Base-by-base conservation (phyloP, 1,140 invertebrate genomes). In the Drosophila virilis region DNA sequence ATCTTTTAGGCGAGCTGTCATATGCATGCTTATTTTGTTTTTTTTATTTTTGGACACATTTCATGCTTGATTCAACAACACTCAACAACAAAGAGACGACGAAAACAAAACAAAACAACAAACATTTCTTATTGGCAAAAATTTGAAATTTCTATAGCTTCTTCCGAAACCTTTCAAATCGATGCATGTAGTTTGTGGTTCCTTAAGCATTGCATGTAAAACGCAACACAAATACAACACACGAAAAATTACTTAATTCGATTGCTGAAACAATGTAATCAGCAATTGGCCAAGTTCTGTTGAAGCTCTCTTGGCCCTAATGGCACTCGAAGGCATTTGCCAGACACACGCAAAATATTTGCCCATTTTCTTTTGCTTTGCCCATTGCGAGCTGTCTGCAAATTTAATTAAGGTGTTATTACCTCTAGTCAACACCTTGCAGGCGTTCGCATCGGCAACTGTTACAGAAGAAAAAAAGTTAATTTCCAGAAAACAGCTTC, bases 331-430 rank as follows among this genome's bases (percentile, higher is more conserved):
- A 83, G 67, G 60, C 66, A 72, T 66, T 68, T 64, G 74, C 48
- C 64, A 69, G 65, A 59, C 33, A 50, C 80, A 80, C 84, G 84
- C 77, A 89, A 78, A 84, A 74, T 52, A 61, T 43, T 15, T 58
- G 22, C 22, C 22, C n/a, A 37, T 55, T 58, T 58, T 45, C 3
- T 59, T 45, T 55, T 43, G 42, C 32, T 28, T 22, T 8, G n/a
- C 15, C 7, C 6, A n/a, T 17, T 22, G 35, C 48, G 28, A 60
- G 64, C 43, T 62, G 70, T 64, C 79, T 86, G 84, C 52, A 84
- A 89, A 88, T 88, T 88, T 88, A 89, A 88, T 88, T 88, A 88
- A 84, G 77, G 80, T 69, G 80, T 73, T 72, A 50, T 77, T 88
- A 80, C 83, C 80, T 79, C 67, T 80, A 89, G 82, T 88, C 84